Evolutionary conservation across 2,113 vertebrate genomes (phyloP).

Genomic region (Stegostoma tigrinum): DNA sequence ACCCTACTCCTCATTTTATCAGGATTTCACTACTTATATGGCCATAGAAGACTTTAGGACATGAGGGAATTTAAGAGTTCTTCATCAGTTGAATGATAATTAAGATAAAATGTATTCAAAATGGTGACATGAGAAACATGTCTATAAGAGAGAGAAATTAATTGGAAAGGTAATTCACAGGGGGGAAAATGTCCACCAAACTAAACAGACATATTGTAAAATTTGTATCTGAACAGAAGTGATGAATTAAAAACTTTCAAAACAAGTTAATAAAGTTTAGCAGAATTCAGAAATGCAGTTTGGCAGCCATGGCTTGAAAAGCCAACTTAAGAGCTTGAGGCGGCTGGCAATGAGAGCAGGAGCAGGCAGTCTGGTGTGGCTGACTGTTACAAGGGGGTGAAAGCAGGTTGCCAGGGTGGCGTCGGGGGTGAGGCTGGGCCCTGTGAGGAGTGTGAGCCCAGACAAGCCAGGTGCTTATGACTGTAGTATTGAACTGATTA

Average conservation of each 20-base stretch:
- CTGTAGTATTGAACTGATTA: too few species aligned
- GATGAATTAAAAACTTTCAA: not conserved
- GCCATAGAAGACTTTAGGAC: not conserved
- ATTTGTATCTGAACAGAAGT: not conserved
- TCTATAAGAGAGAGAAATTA: not conserved
- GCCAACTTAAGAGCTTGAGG: not conserved
- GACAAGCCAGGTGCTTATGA: too few species aligned
- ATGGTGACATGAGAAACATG: not conserved
- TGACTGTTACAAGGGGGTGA: too few species aligned
- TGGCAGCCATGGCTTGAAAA: not conserved
- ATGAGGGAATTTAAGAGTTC: not conserved
- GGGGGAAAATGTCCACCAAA: not conserved
- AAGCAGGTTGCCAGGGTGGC: too few species aligned
- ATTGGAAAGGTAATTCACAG: not conserved
- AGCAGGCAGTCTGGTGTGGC: too few species aligned
- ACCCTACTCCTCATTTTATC: too few species aligned
- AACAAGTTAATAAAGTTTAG: conserved; percentile 2
- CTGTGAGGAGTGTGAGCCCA: too few species aligned
- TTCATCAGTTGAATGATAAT: not conserved
- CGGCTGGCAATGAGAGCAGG: too few species aligned
- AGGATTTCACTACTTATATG: too few species aligned
- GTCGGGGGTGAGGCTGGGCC: too few species aligned
- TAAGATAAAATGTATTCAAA: conserved; percentile 8
- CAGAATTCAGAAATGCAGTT: not conserved
- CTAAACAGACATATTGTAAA: not conserved